phyloP scores from a whole-genome alignment of 2,797 vertebrate genomes.

The Esox masquinongy region DNA sequence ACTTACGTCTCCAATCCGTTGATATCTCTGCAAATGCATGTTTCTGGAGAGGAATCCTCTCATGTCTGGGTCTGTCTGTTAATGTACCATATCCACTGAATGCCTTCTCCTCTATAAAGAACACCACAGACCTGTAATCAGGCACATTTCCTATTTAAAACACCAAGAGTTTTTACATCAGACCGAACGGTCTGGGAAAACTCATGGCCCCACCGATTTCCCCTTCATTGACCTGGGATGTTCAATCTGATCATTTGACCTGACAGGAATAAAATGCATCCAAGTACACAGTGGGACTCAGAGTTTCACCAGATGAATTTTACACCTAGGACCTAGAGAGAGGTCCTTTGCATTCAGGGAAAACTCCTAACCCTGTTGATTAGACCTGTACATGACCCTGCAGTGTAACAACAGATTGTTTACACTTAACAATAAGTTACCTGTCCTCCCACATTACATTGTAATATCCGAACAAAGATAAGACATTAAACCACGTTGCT shows the following conservation, averaged over 20 bases:
- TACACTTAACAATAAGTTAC: slow-evolving; percentile 67
- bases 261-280: neutral
- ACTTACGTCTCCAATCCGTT: neutral
- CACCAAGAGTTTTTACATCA: neutral
- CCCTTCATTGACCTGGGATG: too few relatives aligned
- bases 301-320: neutral
- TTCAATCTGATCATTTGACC: neutral
- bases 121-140: slow-evolving; percentile 62
- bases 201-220: too few relatives aligned
- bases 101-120: slow-evolving; percentile 51
- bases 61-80: neutral
- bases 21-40: neutral
- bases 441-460: slow-evolving; percentile 75
- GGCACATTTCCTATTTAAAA: slow-evolving; percentile 60
- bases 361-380: too few relatives aligned
- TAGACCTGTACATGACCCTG: slow-evolving; percentile 42
- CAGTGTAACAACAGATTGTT: slow-evolving; percentile 71
- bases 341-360: too few relatives aligned
- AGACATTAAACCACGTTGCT: slow-evolving; percentile 78
- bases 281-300: neutral
- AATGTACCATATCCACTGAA: slow-evolving; percentile 15
- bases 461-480: slow-evolving; percentile 77
- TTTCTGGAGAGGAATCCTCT: neutral
- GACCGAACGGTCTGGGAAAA: too few relatives aligned
- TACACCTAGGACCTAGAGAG: too few relatives aligned